Percentiles rank a stretch among this genome's conserved stretches.
Conservation (phyloP, 2,113 vertebrate genomes). For the Mellivora capensis region DNA sequence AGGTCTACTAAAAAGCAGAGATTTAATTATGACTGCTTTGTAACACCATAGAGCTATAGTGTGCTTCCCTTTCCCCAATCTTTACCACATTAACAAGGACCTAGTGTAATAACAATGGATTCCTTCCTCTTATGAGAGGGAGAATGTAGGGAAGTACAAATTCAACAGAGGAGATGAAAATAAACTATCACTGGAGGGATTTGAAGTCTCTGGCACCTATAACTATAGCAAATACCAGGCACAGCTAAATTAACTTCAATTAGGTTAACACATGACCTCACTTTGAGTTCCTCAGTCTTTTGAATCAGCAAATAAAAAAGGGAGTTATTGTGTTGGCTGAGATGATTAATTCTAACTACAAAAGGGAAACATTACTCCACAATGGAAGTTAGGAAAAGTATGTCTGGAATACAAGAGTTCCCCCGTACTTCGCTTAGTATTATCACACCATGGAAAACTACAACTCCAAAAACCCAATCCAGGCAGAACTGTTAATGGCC, state of each 20-base stretch:
- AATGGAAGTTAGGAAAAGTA: background rate
- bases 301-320: background rate
- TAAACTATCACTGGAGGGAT: background rate
- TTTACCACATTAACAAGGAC: background rate
- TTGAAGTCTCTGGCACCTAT: background rate
- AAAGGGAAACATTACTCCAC: background rate
- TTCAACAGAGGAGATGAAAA: background rate
- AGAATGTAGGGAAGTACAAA: background rate
- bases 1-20: background rate
- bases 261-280: background rate
- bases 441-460: background rate
- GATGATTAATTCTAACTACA: background rate
- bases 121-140: background rate
- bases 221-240: background rate
- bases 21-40: background rate
- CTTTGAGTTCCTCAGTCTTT: background rate
- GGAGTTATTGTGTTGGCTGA: background rate
- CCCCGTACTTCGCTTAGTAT: background rate
- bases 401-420: background rate
- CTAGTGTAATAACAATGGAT: background rate
- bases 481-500: too few relatives aligned
- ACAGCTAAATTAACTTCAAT: background rate
- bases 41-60: background rate
- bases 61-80: background rate
- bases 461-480: background rate